Percentiles rank a stretch among this genome's conserved stretches.
These are phyloP conservation scores for Barnardius zonarius DNA, from an alignment of 2,113 vertebrate species.

Conservation along the genomic window DNA sequence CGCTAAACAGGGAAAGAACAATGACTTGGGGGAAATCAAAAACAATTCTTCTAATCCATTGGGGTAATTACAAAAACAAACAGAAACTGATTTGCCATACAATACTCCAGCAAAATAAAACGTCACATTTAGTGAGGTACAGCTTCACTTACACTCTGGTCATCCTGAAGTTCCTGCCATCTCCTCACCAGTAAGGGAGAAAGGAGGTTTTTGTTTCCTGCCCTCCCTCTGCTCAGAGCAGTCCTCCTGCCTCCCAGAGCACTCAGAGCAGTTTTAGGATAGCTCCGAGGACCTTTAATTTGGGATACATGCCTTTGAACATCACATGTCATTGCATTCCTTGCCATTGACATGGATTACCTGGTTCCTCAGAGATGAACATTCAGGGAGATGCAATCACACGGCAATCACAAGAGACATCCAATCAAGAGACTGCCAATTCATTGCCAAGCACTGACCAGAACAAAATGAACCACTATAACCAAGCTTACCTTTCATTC, in stretches of 20 bases:
- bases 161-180: not conserved
- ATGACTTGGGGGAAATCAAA: not conserved
- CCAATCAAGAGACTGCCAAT: not conserved
- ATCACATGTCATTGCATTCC: fast-evolving
- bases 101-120: not conserved
- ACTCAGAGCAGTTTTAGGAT: not conserved
- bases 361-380: not conserved
- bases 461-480: not conserved
- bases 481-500: not conserved
- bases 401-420: not conserved
- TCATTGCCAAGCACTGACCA: not conserved
- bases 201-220: not conserved
- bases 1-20: not conserved
- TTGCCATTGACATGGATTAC: not conserved
- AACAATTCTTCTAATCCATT: not conserved
- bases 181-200: not conserved
- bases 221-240: not conserved
- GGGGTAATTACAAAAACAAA: not conserved
- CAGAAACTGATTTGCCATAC: not conserved
- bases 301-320: not conserved
- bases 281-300: not conserved
- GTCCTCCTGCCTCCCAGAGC: not conserved
- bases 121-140: not conserved
- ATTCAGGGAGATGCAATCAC: not conserved
- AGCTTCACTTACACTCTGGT: not conserved